Conservation (phyloP, 2,888 invertebrate species). For the Nemurella pictetii region DNA sequence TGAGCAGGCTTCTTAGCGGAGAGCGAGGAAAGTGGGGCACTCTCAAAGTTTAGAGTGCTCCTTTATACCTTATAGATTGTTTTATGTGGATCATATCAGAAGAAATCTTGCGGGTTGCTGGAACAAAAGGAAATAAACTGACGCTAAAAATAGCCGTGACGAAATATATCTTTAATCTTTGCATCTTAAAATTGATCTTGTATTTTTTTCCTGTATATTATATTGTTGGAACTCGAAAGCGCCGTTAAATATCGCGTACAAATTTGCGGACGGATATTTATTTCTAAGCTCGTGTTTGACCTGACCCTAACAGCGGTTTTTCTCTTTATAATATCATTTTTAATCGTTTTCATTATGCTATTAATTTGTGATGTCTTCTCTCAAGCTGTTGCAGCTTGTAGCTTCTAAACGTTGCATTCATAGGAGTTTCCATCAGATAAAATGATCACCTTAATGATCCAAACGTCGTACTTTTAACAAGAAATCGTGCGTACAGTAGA, state of each 20-base stretch:
- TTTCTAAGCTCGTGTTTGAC: background rate
- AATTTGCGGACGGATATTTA: background rate
- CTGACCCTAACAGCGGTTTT: background rate
- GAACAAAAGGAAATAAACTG: background rate
- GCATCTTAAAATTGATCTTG: background rate
- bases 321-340: background rate
- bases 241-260: background rate
- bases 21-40: background rate
- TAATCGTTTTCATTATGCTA: background rate
- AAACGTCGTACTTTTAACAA: background rate
- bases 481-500: constrained; percentile 15
- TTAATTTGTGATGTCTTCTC: background rate
- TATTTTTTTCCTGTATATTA: background rate
- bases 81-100: background rate
- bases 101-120: background rate
- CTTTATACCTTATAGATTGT: background rate
- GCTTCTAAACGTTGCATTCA: too few species aligned
- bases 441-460: constrained; percentile 17
- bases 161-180: background rate
- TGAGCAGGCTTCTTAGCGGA: background rate
- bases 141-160: background rate
- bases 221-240: background rate
- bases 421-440: constrained; percentile 1
- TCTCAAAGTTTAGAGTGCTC: background rate
- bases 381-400: too few species aligned